Evolutionary conservation across 2,797 vertebrate genomes (phyloP).

Genomic region (Syncerus caffer): DNA sequence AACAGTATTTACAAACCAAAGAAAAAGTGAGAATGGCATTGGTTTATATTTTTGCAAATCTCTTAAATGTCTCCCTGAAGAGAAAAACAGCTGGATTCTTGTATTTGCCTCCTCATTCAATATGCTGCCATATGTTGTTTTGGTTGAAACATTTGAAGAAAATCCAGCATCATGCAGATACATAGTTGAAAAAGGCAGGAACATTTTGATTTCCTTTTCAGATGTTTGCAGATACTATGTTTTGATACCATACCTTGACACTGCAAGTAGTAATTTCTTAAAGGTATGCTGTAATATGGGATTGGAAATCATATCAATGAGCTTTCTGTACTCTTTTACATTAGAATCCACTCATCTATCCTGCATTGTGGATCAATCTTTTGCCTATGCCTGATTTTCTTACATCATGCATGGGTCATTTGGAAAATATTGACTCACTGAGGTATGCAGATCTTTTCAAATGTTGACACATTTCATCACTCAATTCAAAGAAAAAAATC

Average conservation of each 20-base stretch:
- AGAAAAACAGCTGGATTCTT: slow-evolving; percentile 44
- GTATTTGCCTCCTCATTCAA: background rate
- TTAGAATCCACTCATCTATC: background rate
- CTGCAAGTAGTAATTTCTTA: background rate
- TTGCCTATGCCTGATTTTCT: slow-evolving; percentile 18
- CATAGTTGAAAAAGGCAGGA: background rate
- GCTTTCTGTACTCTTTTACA: background rate
- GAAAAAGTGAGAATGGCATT: background rate
- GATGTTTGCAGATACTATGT: background rate
- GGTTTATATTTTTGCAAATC: slow-evolving; percentile 30
- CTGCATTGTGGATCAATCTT: slow-evolving; percentile 28
- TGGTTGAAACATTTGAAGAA: slow-evolving; percentile 9
- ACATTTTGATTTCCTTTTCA: slow-evolving; percentile 28
- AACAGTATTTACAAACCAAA: background rate
- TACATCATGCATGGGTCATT: background rate
- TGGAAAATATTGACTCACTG: slow-evolving; percentile 17
- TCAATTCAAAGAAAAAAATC: background rate
- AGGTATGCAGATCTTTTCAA: slow-evolving; percentile 32
- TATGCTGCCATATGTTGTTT: slow-evolving; percentile 35
- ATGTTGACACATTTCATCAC: slow-evolving; percentile 49
- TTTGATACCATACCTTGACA: background rate
- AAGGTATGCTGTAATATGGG: background rate
- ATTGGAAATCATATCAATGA: background rate
- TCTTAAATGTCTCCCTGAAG: background rate
- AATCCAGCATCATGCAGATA: background rate